Conservation (phyloP, 53 echinoderm and acorn worm genomes). For the Echinarachnius parma region DNA sequence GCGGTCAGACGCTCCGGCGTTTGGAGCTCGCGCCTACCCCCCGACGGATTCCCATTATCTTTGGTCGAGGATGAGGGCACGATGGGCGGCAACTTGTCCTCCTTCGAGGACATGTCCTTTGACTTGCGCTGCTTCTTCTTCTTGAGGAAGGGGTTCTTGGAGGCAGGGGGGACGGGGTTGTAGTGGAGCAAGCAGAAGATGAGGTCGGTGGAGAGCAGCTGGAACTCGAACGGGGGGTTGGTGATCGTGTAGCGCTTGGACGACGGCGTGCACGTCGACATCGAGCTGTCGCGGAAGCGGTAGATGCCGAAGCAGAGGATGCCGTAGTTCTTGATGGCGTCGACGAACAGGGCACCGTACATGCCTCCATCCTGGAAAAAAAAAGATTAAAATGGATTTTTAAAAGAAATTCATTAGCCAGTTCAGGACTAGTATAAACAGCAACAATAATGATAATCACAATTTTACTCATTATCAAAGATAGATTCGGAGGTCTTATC, state of each 20-base stretch:
- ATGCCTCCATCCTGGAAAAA: conserved; percentile 79
- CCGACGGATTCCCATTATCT: conserved; percentile 17
- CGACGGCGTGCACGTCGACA: conserved; percentile 62
- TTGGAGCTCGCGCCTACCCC: too few species aligned
- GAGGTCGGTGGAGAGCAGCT: conserved; percentile 83
- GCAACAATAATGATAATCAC: too few species aligned
- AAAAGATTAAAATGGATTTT: neutral
- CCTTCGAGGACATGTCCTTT: conserved; percentile 11
- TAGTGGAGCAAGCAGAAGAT: conserved; percentile 91
- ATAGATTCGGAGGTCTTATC: too few species aligned
- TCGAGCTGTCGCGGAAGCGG: conserved; percentile 77
- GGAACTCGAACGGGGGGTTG: conserved; percentile 97
- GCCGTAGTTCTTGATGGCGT: conserved; percentile 87
- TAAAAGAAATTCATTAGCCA: too few species aligned
- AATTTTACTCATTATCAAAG: too few species aligned
- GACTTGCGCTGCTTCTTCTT: conserved; percentile 41
- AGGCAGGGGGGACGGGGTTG: conserved; percentile 65
- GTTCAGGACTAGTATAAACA: too few species aligned
- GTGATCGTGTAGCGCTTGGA: conserved; percentile 90
- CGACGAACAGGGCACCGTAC: conserved; percentile 91
- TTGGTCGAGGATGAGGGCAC: too few species aligned
- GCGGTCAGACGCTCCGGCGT: neutral
- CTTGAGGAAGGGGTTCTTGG: conserved; percentile 34
- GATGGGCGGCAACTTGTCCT: too few species aligned
- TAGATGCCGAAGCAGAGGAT: conserved; percentile 98